phyloP scores from a whole-genome alignment of 2,888 invertebrate genomes.

The Dolichomitus sp. region DNA sequence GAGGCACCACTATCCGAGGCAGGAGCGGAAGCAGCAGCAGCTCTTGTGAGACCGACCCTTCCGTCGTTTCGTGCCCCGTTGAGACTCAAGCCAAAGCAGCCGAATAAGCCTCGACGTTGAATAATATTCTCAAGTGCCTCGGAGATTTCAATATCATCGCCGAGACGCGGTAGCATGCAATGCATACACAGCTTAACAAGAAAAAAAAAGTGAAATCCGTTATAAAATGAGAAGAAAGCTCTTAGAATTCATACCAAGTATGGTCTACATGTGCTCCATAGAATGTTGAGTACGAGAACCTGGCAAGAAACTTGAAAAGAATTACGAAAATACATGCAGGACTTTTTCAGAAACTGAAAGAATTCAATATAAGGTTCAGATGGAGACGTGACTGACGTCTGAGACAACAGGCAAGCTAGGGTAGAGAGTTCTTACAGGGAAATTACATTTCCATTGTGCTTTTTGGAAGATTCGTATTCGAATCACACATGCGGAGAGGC shows the following conservation, averaged over 20 bases:
- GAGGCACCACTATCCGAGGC: conserved; percentile 41
- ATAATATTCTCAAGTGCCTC: conserved; percentile 67
- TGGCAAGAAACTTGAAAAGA: conserved; percentile 23
- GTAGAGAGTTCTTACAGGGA: conserved; percentile 65
- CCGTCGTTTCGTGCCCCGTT: conserved; percentile 42
- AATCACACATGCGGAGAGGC: conserved; percentile 74
- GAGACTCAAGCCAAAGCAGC: conserved; percentile 48
- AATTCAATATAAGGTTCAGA: conserved; percentile 78
- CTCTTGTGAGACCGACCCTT: conserved; percentile 50
- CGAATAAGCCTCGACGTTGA: conserved; percentile 63
- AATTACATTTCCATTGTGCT: conserved; percentile 84
- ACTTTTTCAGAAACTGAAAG: conserved; percentile 64
- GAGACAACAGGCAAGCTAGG: conserved; percentile 42
- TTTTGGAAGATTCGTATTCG: conserved; percentile 78
- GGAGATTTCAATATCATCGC: conserved; percentile 68
- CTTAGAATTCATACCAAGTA: conserved; percentile 34
- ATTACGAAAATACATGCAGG: conserved; percentile 16
- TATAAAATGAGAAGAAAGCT: conserved; percentile 39
- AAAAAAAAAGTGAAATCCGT: conserved; percentile 27
- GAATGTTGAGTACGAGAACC: conserved; percentile 1
- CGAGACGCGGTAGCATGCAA: conserved; percentile 35
- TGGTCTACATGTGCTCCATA: conserved; percentile 14
- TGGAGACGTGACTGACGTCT: conserved; percentile 61
- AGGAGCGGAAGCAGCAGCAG: conserved; percentile 22
- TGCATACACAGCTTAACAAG: conserved; percentile 42